Evolutionary conservation across 2,113 vertebrate genomes (phyloP).

Genomic region (Pimephales promelas): DNA sequence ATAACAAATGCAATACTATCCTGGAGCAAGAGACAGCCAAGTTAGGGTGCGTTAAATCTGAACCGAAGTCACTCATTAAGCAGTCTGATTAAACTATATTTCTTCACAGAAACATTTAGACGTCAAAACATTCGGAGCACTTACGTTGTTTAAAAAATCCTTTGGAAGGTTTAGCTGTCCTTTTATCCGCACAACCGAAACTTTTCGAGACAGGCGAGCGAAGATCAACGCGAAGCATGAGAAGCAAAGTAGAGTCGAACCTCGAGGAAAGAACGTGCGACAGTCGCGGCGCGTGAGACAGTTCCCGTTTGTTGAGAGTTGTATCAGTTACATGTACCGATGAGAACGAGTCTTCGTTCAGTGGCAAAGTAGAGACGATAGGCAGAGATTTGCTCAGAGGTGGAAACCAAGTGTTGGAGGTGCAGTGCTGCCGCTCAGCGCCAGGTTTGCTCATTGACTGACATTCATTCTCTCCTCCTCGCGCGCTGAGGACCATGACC

Average conservation of each 20-base stretch:
- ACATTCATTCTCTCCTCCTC: slow-evolving; percentile 74
- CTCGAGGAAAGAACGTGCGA: slow-evolving; percentile 73
- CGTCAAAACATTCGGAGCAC: slow-evolving; percentile 65
- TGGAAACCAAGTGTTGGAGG: slow-evolving; percentile 69
- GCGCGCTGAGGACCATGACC: slow-evolving; percentile 55
- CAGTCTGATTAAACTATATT: slow-evolving; percentile 32
- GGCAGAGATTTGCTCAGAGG: slow-evolving; percentile 52
- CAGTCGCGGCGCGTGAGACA: slow-evolving; percentile 61
- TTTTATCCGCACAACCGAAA: slow-evolving; percentile 75
- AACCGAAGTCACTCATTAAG: slow-evolving; percentile 14
- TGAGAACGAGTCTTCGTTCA: slow-evolving; percentile 50
- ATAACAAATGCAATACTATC: slow-evolving; percentile 1
- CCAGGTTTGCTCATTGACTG: slow-evolving; percentile 87
- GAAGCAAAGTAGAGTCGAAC: slow-evolving; percentile 79
- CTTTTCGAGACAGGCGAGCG: slow-evolving; percentile 57
- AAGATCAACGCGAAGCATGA: slow-evolving; percentile 76
- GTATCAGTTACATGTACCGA: slow-evolving; percentile 83
- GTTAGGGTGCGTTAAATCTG: neutral
- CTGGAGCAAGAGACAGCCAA: neutral
- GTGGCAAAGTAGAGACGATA: slow-evolving; percentile 37
- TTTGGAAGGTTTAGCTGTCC: slow-evolving; percentile 63
- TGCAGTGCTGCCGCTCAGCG: slow-evolving; percentile 87
- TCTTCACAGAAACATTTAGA: slow-evolving; percentile 46
- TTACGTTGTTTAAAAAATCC: slow-evolving; percentile 81
- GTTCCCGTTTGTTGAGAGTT: slow-evolving; percentile 80